Base-by-base conservation (phyloP, 2,888 invertebrate genomes). In the Brachyptera putata region DNA sequence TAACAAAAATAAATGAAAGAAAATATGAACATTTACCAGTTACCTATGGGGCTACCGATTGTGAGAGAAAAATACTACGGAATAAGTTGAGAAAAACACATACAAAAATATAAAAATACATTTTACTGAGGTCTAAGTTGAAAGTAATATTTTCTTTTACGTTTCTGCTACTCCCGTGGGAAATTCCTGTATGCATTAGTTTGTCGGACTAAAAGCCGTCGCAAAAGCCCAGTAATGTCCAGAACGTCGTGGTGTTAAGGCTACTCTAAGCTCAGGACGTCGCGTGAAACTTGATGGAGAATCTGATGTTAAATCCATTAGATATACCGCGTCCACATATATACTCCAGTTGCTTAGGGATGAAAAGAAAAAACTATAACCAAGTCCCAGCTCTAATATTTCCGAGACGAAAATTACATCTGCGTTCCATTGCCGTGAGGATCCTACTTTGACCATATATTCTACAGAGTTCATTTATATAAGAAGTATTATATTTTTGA, bases 121-220 rank as follows among this genome's bases (percentile, higher is more conserved):
- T n/a, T n/a, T n/a, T n/a, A n/a, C n/a, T n/a, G n/a, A n/a, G n/a
- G n/a, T n/a, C n/a, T n/a, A n/a, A n/a, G n/a, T 50, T 53, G 34
- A 13, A 36, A 18, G 53, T 53, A 21, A 34, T 53, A 53, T 53
- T 43, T n/a, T 53, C 34, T 53, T 53, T 53, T 18, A 34, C 36
- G 53, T 53, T 53, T 53, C 53, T 36, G 18, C 53, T 36, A 16
- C 36, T 61, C 61, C 55, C 61, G 9, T 22, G 61, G 61, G 61
- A 62, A 62, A 62, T 62, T 62, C 39, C 53, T 53, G 41, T 58
- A 58, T 58, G 61, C 59, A 62, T 62, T 62, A 62, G 61, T 49
- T 57, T 57, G 36, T 53, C 53, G 22, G 53, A 30, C 53, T 53
- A 53, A 53, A 53, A 53, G 53, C 53, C 36, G 21, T 24, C n/a